phyloP scores from a whole-genome alignment of 2,113 vertebrate species.

The Peromyscus maniculatus region DNA sequence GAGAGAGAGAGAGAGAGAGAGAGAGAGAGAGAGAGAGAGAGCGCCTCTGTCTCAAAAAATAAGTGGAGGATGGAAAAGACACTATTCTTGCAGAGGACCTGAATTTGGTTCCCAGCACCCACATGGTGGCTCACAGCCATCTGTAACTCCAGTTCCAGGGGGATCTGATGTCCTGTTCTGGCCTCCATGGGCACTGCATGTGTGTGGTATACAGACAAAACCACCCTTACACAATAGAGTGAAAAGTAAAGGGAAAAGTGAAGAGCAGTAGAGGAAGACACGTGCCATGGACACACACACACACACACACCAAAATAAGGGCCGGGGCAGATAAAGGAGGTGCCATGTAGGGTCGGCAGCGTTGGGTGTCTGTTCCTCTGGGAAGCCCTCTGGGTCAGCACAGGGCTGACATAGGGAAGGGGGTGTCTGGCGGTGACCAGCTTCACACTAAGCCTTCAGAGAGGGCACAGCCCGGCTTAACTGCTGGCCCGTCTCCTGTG shows the following conservation, averaged over 20 bases:
- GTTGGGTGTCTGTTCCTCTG: background rate
- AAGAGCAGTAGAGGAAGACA: background rate
- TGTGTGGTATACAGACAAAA: background rate
- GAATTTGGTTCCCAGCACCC: background rate
- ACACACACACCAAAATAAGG: too few species aligned
- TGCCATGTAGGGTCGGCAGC: background rate
- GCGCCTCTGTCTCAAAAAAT: background rate
- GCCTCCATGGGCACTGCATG: background rate
- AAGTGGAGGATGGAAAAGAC: background rate
- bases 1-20: background rate
- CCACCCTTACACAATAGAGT: background rate
- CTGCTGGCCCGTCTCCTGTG: background rate
- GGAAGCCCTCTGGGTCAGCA: background rate
- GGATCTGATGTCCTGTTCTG: too few species aligned
- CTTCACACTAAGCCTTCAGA: background rate
- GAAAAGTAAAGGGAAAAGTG: background rate
- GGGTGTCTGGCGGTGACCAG: rapidly evolving
- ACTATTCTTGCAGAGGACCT: background rate
- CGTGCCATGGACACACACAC: background rate
- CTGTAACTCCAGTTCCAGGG: background rate
- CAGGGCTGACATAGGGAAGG: background rate
- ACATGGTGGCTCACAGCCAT: too few species aligned
- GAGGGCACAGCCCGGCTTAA: background rate
- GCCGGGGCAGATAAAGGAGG: background rate
- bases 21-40: background rate